Evolutionary conservation across 2,113 vertebrate genomes (phyloP), one percentile per base, ranked within the genome.

Genomic region (Anoplopoma fimbria): DNA sequence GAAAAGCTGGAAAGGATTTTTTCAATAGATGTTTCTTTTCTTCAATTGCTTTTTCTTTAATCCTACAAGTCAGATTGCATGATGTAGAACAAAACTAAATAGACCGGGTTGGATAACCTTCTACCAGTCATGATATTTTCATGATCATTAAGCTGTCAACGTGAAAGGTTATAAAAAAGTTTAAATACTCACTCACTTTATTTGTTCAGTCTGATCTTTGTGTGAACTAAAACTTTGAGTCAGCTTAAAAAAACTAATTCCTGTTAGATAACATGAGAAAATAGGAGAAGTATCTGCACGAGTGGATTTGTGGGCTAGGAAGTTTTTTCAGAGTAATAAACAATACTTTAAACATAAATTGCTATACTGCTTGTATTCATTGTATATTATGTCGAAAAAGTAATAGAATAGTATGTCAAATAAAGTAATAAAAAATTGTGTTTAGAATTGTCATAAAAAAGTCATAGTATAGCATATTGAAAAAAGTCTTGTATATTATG

Each of bases 91-190:
- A 55, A 63, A 68, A 55, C n/a, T 9, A 29, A 51, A 19, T 25
- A 14, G 14, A 61, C 27, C 8, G 9, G 55, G 17, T 12, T 9
- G 10, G 31, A 83, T 55, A 69, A 45, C 58, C 15, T 14, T 67
- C 10, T 15, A 40, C 6, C 15, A 15, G 51, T 29, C 42, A 1
- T 57, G 21, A 69, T 0, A 0, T 45, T 36, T 34, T 82, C 23
- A 64, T 77, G 40, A 51, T 58, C 2, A 8, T 23, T 21, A 10
- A 29, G 21, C 51, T 72, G 68, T 69, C 6, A 45, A 31, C 60
- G 34, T 64, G 69, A 69, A 68, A 4, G 65, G 21, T 42, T 14
- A 47, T 84, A 90, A 84, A 86, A 86, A 78, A 85, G 13, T 14
- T 8, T 9, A 9, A 78, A 38, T 17, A 25, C 31, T 61, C 8